Evolutionary conservation across 2,888 invertebrate genomes (phyloP).

Genomic region (Ornithoptera alexandrae): DNA sequence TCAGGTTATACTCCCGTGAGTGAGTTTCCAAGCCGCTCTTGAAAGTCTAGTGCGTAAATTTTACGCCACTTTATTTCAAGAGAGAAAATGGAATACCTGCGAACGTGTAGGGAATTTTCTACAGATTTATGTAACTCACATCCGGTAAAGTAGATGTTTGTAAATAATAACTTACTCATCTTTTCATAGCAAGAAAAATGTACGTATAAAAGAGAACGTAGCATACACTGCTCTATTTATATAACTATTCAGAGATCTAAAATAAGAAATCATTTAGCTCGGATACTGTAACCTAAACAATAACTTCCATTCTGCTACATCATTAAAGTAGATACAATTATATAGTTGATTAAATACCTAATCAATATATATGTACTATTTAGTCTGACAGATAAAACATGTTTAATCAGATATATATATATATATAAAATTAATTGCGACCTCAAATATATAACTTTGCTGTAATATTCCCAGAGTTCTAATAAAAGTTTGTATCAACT

Average conservation of each 20-base stretch:
- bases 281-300: no score
- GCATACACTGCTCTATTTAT: neutral
- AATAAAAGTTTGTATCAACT: neutral
- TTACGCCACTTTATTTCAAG: constrained; percentile 25
- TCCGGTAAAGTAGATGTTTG: neutral
- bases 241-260: neutral
- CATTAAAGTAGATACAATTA: neutral
- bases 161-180: neutral
- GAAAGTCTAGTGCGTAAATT: constrained; percentile 25
- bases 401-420: neutral
- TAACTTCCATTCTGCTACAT: no score
- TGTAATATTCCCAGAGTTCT: neutral
- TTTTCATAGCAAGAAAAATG: neutral
- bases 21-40: constrained; percentile 21
- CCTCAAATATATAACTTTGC: neutral
- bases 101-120: constrained; percentile 18
- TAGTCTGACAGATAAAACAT: neutral
- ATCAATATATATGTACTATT: neutral
- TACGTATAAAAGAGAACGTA: neutral
- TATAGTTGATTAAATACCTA: neutral
- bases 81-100: constrained; percentile 18
- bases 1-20: constrained; percentile 13
- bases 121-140: constrained; percentile 17
- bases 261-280: no score
- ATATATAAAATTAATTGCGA: no score